Base-by-base conservation (phyloP, 2,113 vertebrate species). In the Eulemur rufifrons region DNA sequence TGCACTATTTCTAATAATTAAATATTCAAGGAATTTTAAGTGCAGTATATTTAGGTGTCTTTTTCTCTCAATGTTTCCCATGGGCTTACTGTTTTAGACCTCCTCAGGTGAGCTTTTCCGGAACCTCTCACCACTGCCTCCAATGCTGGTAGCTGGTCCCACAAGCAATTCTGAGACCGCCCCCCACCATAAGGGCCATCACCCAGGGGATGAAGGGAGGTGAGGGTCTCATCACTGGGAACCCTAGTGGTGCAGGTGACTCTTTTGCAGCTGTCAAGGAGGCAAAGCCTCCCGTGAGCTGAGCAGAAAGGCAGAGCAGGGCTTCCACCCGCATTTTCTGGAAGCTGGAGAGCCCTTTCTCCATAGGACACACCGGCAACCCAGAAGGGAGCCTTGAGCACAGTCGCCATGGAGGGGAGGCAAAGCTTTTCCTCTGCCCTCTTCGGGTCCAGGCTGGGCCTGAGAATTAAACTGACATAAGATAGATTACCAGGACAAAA, bases 11-110 rank as follows among this genome's bases (percentile, higher is more conserved):
- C 47, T 32, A 74, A 47, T 74, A 47, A 47, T 64, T 74, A n/a
- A 54, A 54, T 45, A 54, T 15, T 47, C 21, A 91, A 52, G 32
- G 86, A 68, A 78, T 42, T 95, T 80, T 82, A 66, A 82, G 50
- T 45, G 17, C 45, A 34, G 32, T 23, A 11, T 11, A 82, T 23
- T 74, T 61, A 37, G 29, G 66, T 17, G 27, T 68, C 17, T 84
- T 66, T 90, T 83, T 73, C 61, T 69, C 27, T 45, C 34, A 39
- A 12, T 37, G 3, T 71, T 29, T 37, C 63, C 32, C 52, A 52
- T 14, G 23, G 47, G 13, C 9, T 45, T 61, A 54, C 52, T 37
- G 17, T 6, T 61, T 8, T 32, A 12, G 21, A 50, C 13, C 14
- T n/a, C 50, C n/a, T 34, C 14, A 86, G 64, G 25, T 61, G 13